Evolutionary conservation across 92 coral and sea anemone species (phyloP), one percentile per base, ranked within the genome.

Genomic region (Parazoanthus atlanticus): DNA sequence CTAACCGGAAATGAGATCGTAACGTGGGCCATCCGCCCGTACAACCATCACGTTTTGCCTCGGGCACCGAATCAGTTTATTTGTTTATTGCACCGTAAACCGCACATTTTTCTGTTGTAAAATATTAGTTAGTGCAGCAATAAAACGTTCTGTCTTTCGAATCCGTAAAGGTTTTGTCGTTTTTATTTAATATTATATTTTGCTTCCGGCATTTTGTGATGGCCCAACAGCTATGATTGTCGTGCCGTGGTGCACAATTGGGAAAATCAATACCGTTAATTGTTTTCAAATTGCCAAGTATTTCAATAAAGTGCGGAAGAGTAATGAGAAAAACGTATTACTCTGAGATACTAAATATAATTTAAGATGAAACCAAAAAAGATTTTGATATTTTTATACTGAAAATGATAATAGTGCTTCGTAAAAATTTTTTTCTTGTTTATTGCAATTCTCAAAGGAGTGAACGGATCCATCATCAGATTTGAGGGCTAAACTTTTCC

Each of bases 401-500:
- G 26, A 25, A 61, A 21, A 1, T 61, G 69, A 4, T 5, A 61
- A 5, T 25, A 25, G 1, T 61, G 26, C 26, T 21, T 23, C 8
- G 26, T 21, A 56, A 16, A 56, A 56, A 17, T 16, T n/a, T n/a
- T n/a, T n/a, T n/a, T n/a, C n/a, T n/a, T 16, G 17, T 19, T 56
- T 13, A 7, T 56, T 19, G 65, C 21, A 13, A 0, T 23, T 61
- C 26, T 23, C 28, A 61, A 61, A 1, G 40, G 6, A 21, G 28
- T 61, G 69, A 61, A 52, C 58, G 69, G n/a, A 61, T 61, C 69
- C 69, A 61, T 61, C 28, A 61, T 61, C 69, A 61, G 69, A 61
- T 61, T 61, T 61, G 69, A 19, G 1, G 8, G 8, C 26, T 21
- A 61, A 61, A 19, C 9, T 61, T 61, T 61, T 61, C 3, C 58